phyloP scores from a whole-genome alignment of 1,140 invertebrate species.

The Probaryconus sp. region DNA sequence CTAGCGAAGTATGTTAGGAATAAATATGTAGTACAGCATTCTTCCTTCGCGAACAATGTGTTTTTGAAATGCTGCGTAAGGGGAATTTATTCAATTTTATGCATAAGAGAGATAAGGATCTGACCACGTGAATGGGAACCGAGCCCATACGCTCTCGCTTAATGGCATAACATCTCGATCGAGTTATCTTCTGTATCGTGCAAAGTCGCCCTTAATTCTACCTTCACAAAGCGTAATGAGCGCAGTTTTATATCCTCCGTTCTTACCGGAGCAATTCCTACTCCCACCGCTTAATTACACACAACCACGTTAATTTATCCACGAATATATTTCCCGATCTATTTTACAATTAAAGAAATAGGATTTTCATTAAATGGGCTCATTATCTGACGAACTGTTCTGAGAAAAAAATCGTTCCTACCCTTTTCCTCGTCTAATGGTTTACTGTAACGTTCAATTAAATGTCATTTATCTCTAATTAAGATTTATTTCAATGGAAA shows the following conservation, averaged over 20 bases:
- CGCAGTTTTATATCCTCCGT: conserved; percentile 42
- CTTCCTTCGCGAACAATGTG: conserved; percentile 29
- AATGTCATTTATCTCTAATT: too few species aligned
- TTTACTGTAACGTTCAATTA: too few species aligned
- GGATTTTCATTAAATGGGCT: conserved; percentile 9
- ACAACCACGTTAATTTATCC: conserved; percentile 38
- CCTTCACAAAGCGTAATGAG: conserved; percentile 55
- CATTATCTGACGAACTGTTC: too few species aligned
- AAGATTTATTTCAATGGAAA: too few species aligned
- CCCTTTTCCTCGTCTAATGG: too few species aligned
- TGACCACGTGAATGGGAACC: conserved; percentile 53
- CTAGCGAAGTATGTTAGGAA: conserved; percentile 41
- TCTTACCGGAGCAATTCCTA: conserved; percentile 27
- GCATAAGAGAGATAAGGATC: conserved; percentile 53
- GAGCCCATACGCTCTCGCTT: conserved; percentile 25
- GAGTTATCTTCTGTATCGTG: conserved; percentile 56
- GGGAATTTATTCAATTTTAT: conserved; percentile 47
- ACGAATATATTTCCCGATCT: conserved; percentile 34
- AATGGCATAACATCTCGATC: conserved; percentile 58
- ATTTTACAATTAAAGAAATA: conserved; percentile 30
- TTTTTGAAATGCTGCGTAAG: conserved; percentile 39
- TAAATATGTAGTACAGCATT: conserved; percentile 43
- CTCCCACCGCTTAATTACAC: conserved; percentile 53
- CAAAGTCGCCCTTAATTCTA: conserved; percentile 59
- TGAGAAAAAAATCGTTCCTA: too few species aligned